Evolutionary conservation across 2,888 invertebrate genomes (phyloP).

Genomic region (Tupiocoris notatus): DNA sequence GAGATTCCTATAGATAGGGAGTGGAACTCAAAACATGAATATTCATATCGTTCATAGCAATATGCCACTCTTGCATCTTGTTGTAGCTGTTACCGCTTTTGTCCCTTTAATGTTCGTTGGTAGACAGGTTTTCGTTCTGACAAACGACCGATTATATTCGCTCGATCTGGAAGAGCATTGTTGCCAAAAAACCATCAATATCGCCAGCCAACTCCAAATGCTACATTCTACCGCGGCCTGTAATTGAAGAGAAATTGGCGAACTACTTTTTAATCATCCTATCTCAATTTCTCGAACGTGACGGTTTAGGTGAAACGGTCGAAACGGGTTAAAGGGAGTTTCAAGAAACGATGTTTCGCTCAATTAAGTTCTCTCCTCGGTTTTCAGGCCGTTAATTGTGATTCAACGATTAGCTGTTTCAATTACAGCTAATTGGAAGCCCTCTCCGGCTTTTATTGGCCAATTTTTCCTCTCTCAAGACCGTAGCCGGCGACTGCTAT

Average conservation of each 20-base stretch:
- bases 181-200: no score
- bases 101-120: no score
- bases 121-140: no score
- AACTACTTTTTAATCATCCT: neutral
- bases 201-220: no score
- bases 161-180: no score
- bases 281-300: neutral
- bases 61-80: no score
- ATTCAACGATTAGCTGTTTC: conserved; percentile 38
- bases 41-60: no score
- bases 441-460: conserved; percentile 24
- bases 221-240: neutral
- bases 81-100: no score
- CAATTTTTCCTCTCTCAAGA: conserved; percentile 5
- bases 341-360: conserved; percentile 26
- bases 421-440: conserved; percentile 34
- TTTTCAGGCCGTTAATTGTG: conserved; percentile 36
- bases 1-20: no score
- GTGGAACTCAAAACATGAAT: no score
- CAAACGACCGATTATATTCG: no score
- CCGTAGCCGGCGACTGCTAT: no score
- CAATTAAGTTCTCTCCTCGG: conserved; percentile 28
- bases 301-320: neutral
- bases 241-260: neutral
- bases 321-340: conserved; percentile 12